A percentile compares a stretch with the other conserved stretches of the same genome.
Evolutionary conservation across 2,888 invertebrate genomes (phyloP).

Genomic region (Cephus rjabovi): DNA sequence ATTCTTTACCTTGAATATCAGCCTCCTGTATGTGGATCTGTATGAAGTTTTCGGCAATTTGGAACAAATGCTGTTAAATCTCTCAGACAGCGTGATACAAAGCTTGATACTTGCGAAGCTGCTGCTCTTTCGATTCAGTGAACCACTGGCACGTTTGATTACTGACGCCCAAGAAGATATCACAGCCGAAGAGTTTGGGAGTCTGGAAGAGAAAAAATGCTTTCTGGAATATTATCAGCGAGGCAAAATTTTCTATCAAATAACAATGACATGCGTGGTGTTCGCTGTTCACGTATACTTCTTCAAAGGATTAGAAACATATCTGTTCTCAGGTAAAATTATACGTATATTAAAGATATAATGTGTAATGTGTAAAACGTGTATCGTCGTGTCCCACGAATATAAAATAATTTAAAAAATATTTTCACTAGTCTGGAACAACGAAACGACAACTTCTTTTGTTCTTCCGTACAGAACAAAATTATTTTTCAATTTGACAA

Average conservation of each 20-base stretch:
- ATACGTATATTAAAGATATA: neutral
- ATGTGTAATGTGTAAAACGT: no score
- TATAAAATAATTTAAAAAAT: neutral
- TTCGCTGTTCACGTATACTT: conserved; percentile 22
- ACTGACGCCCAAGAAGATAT: conserved; percentile 18
- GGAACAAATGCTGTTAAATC: conserved; percentile 32
- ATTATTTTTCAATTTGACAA: conserved; percentile 24
- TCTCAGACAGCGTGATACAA: conserved; percentile 29
- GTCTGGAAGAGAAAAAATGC: conserved; percentile 26
- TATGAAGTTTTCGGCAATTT: conserved; percentile 28
- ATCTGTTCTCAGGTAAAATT: conserved; percentile 14
- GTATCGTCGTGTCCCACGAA: no score
- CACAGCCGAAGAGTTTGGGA: conserved; percentile 19
- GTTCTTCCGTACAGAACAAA: conserved; percentile 24
- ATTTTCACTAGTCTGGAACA: conserved; percentile 5
- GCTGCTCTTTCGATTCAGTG: conserved; percentile 28
- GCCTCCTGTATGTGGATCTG: conserved; percentile 28
- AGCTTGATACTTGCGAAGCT: conserved; percentile 28
- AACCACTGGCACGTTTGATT: conserved; percentile 23
- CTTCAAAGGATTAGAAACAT: conserved; percentile 25
- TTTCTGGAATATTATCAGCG: conserved; percentile 27
- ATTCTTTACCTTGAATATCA: conserved; percentile 25
- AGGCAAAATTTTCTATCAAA: conserved; percentile 23
- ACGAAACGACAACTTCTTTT: conserved; percentile 15
- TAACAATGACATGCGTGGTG: conserved; percentile 16